Evolutionary conservation across 2,113 vertebrate species (phyloP).

Genomic region (Melanerpes formicivorus): DNA sequence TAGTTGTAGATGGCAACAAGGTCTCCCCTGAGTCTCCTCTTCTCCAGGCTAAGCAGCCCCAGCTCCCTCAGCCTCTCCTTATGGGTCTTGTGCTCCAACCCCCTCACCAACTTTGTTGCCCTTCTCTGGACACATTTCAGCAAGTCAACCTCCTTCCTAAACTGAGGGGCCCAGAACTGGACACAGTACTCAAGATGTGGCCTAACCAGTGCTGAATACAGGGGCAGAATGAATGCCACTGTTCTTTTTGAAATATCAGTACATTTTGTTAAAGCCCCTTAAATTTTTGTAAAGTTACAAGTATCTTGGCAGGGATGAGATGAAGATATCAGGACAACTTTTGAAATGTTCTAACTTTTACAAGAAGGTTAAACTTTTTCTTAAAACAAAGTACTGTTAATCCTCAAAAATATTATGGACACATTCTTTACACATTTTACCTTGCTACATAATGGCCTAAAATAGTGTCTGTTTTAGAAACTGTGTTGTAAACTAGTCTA

Average conservation of each 20-base stretch:
- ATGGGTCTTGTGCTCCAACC: too few relatives aligned
- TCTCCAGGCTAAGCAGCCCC: too few relatives aligned
- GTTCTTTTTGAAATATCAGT: neutral
- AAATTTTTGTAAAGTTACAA: neutral
- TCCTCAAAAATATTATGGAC: neutral
- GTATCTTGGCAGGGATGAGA: neutral
- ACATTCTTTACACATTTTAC: neutral
- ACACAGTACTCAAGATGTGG: too few relatives aligned
- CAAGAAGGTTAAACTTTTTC: neutral
- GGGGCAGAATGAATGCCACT: neutral
- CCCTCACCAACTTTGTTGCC: too few relatives aligned
- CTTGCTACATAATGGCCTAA: neutral
- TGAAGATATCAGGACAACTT: neutral
- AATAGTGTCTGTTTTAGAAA: neutral
- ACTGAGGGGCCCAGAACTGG: too few relatives aligned
- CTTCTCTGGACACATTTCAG: too few relatives aligned
- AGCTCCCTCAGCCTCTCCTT: too few relatives aligned
- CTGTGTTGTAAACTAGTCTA: neutral
- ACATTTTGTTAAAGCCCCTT: neutral
- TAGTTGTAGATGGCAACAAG: too few relatives aligned
- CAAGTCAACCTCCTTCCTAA: too few relatives aligned
- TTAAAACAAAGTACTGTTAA: neutral
- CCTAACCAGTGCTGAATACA: too few relatives aligned
- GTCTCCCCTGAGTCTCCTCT: too few relatives aligned
- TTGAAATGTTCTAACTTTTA: neutral